Base-by-base conservation (phyloP, 2,888 invertebrate species). In the Oxystoma pomonae region DNA sequence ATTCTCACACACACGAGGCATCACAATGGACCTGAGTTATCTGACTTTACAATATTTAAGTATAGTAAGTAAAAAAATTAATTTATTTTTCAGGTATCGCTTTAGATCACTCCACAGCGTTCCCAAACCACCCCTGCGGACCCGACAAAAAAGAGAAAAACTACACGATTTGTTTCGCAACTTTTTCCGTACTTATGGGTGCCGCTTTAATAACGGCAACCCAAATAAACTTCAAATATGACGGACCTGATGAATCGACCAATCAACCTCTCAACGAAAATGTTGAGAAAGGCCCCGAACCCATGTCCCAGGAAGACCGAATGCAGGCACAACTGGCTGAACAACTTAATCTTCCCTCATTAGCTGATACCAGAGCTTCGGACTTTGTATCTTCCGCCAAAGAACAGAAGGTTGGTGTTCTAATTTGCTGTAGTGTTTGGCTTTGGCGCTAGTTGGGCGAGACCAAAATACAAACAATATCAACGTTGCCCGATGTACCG, bases 91-190 rank as follows among this genome's bases (percentile, higher is more conserved):
- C n/a, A 66, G 65, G 66, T 64, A 95, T 96, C 73, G 96, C 94
- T 1, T 83, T 99, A 65, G 98, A 99, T 82, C 96, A 98, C 79
- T 96, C 97, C 63, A 96, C 96, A 18, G 91, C 96, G 0, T 98
- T 99, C 80, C 92, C 95, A 20, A 87, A 92, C 72, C 95, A 96
- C 80, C 96, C 96, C 0, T 97, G 96, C 76, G 91, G 88, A 0
- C 93, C 94, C 5, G 92, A 93, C 74, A 85, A 87, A 65, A 89
- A 92, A 77, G 98, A 99, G 81, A 95, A 97, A 80, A 99, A 99
- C 82, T 99, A 99, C 81, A 96, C 96, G 49, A 94, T 98, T 69
- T 99, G 98, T 80, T 99, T 99, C 81, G 95, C 97, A 12, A 96
- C 96, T 56, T 99, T 99, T 82, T 94, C 96, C 17, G 92, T 98